Conservation (phyloP, 2,888 invertebrate genomes). For the Melitaea athalia region DNA sequence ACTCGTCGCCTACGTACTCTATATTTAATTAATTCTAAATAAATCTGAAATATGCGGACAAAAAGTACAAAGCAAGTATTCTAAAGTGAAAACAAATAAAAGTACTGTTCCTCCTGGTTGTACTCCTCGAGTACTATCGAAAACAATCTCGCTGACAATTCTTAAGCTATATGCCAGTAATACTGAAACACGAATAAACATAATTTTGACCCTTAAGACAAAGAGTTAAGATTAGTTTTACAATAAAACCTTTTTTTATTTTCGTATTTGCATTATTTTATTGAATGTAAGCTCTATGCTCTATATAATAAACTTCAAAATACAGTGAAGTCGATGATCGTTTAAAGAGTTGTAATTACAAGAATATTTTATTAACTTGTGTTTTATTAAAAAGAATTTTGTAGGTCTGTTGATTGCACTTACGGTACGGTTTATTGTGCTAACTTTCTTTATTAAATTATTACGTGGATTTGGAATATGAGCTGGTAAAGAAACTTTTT, state of each 20-base stretch:
- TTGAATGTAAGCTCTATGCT: neutral
- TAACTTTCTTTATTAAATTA: neutral
- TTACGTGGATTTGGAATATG: neutral
- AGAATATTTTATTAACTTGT: slow-evolving; percentile 14
- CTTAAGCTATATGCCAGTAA: slow-evolving; percentile 20
- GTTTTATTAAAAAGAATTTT: slow-evolving; percentile 14
- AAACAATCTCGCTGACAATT: slow-evolving; percentile 34
- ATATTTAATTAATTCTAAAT: slow-evolving; percentile 2
- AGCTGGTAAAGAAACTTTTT: no score
- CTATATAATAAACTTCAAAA: neutral
- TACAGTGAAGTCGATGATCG: neutral
- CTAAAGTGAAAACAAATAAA: slow-evolving; percentile 16
- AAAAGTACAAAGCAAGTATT: slow-evolving; percentile 2
- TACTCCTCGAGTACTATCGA: slow-evolving; percentile 28
- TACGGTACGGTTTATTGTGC: neutral
- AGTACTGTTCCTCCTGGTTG: slow-evolving; percentile 19
- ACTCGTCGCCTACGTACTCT: neutral
- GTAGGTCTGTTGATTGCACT: slow-evolving; percentile 8
- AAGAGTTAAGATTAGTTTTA: neutral
- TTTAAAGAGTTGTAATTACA: slow-evolving; percentile 14
- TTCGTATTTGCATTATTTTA: neutral
- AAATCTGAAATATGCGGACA: slow-evolving; percentile 4
- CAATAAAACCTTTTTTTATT: slow-evolving; percentile 5
- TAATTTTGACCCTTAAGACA: neutral
- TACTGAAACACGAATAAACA: neutral